Evolutionary conservation across 1,140 invertebrate species (phyloP), one percentile per base, ranked within the genome.

Genomic region (Megalopta genalis): DNA sequence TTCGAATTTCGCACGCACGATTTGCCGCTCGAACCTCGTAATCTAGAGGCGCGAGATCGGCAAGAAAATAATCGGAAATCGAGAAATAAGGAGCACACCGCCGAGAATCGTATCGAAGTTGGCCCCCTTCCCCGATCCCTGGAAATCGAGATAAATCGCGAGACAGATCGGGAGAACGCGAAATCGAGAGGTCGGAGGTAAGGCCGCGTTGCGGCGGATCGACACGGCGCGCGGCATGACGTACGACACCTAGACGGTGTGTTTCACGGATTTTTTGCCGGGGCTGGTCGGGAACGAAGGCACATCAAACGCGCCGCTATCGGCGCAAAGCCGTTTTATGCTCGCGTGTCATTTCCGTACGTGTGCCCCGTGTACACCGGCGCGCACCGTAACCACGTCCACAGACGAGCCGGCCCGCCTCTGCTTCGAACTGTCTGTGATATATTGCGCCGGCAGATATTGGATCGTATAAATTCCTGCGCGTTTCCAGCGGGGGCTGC

Each of bases 251-350:
- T 85, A 68, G 65, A 8, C 83, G 68, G 83, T 78, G 83, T 68
- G 83, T 85, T 86, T 88, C 83, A 86, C 86, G 87, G 4, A 86
- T 89, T 89, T 90, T 88, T 88, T 88, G 74, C 83, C 82, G 69
- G 73, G 86, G 79, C 79, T 85, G 82, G 86, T 82, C 76, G 73
- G 73, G 62, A 63, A 72, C 87, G 84, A 85, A 77, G 76, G 71
- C 67, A 88, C 63, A 88, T 90, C 89, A 90, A 90, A 90, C 86
- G 81, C 74, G 72, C 89, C 89, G 89, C 88, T 90, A 90, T 90
- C 89, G 83, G 81, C 85, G 83, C 86, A 88, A 88, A 90, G 89
- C 82, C 87, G 82, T 85, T 90, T 88, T 87, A 89, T 87, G 82
- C 84, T 85, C 88, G 86, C 82, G 83, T 82, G 84, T 81, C 84